Percentiles rank a stretch among this genome's conserved stretches.
These are phyloP conservation scores for Brevipalpus yothersi DNA, from an alignment of 1,140 invertebrate genomes.

Conservation along the genomic window DNA sequence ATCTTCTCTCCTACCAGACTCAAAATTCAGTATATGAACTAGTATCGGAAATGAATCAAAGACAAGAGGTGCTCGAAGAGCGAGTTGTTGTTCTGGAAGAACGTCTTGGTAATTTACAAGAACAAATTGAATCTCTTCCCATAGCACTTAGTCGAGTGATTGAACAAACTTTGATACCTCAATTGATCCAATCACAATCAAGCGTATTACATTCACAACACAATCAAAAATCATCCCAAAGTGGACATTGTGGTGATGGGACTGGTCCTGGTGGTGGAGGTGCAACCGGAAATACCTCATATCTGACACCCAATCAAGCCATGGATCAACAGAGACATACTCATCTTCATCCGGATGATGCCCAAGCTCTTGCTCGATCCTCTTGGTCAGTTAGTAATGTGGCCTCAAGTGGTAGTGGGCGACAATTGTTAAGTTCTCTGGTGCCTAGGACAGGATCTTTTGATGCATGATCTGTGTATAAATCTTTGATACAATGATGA, in stretches of 20 bases:
- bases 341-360: conserved; percentile 15
- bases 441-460: neutral
- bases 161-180: neutral
- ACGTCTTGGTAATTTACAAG: conserved; percentile 11
- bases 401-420: neutral
- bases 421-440: neutral
- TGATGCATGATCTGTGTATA: conserved; percentile 1
- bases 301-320: neutral
- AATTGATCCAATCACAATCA: neutral
- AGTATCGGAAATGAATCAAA: conserved; percentile 76
- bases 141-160: conserved; percentile 8
- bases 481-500: too few relatives aligned
- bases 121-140: conserved; percentile 13
- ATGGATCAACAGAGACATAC: neutral
- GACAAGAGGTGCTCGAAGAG: conserved; percentile 70
- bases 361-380: conserved; percentile 10
- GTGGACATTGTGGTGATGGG: neutral
- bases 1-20: conserved; percentile 35
- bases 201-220: conserved; percentile 3
- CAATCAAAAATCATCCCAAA: neutral
- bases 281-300: neutral
- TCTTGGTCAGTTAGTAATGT: conserved; percentile 13
- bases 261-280: neutral
- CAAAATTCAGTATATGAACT: conserved; percentile 92
- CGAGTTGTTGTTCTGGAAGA: conserved; percentile 60